A percentile compares a stretch with the other conserved stretches of the same genome.
phyloP scores from a whole-genome alignment of 2,113 vertebrate genomes.

The Menura novaehollandiae region DNA sequence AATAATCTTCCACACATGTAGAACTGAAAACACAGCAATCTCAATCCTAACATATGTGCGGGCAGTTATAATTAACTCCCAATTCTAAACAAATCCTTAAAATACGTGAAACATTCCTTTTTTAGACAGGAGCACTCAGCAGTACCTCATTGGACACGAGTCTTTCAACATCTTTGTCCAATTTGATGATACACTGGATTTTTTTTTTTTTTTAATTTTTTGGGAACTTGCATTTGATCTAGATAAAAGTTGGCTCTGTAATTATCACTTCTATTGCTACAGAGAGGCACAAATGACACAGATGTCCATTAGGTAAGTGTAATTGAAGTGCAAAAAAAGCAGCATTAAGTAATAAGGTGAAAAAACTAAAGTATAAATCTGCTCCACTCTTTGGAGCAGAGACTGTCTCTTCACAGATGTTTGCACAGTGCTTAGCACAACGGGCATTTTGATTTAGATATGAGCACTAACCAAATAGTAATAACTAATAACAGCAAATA shows the following conservation, averaged over 20 bases:
- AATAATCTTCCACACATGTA: not conserved
- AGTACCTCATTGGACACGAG: not conserved
- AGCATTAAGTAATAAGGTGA: not conserved
- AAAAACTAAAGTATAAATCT: not conserved
- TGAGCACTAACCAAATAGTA: not conserved
- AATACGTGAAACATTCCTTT: not conserved
- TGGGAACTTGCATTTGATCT: not conserved
- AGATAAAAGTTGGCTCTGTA: not conserved
- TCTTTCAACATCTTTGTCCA: not conserved
- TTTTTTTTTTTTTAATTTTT: not conserved
- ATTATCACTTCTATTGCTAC: not conserved
- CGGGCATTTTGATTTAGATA: not conserved
- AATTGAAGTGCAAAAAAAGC: not conserved
- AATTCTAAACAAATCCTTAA: not conserved
- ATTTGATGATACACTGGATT: not conserved
- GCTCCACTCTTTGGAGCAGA: not conserved
- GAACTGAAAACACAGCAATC: not conserved
- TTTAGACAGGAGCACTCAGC: not conserved
- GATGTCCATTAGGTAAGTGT: not conserved
- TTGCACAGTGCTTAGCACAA: not conserved
- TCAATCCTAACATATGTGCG: not conserved
- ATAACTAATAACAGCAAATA: not conserved
- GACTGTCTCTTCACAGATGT: not conserved
- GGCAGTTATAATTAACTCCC: not conserved
- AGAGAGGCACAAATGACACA: not conserved